These are phyloP conservation scores for Lophura nycthemera DNA, from an alignment of 2,113 vertebrate species.

Conservation along the genomic window DNA sequence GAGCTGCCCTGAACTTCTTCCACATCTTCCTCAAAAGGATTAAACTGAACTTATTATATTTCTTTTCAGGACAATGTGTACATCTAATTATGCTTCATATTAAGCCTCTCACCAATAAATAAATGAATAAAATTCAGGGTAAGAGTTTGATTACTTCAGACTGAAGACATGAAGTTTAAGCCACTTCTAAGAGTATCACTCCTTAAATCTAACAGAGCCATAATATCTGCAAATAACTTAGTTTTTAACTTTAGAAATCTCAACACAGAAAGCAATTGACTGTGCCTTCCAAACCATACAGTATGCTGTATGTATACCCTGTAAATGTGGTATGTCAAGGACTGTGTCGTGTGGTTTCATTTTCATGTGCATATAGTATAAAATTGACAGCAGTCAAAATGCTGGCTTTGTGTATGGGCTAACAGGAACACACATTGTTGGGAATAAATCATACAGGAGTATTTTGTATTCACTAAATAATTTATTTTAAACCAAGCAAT, in stretches of 20 bases:
- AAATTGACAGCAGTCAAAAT: slow-evolving; percentile 21
- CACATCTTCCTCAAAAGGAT: neutral
- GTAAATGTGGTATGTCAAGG: neutral
- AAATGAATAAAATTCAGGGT: neutral
- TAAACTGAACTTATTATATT: neutral
- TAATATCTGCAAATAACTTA: neutral
- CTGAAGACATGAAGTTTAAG: slow-evolving; percentile 1
- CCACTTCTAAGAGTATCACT: neutral
- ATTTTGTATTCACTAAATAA: neutral
- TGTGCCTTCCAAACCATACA: neutral
- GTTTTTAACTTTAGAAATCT: neutral
- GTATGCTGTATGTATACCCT: neutral
- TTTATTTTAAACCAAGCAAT: neutral
- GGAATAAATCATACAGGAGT: neutral
- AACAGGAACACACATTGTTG: neutral
- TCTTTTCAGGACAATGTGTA: neutral
- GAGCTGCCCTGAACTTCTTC: neutral
- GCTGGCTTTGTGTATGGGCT: neutral
- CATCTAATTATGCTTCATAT: neutral
- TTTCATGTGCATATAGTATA: neutral
- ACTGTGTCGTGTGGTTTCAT: neutral
- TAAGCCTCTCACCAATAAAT: neutral
- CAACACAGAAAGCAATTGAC: neutral
- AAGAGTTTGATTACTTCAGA: slow-evolving; percentile 4
- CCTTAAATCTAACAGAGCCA: neutral